phyloP scores from a whole-genome alignment of 2,797 vertebrate genomes.

The Clarias pachynema region DNA sequence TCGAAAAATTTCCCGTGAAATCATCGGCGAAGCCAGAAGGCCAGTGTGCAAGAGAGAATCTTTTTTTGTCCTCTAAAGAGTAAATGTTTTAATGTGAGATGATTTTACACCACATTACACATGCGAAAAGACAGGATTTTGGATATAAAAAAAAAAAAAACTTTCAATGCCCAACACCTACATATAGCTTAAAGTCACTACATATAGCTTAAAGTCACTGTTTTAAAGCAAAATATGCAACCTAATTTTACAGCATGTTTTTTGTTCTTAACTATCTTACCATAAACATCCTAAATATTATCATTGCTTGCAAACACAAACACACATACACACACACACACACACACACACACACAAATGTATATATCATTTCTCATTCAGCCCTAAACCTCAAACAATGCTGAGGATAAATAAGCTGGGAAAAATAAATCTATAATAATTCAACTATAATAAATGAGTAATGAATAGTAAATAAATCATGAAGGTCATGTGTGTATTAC shows the following conservation, averaged over 20 bases:
- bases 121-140: slow-evolving; percentile 27
- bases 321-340: no score
- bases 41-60: not conserved
- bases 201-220: slow-evolving; percentile 3
- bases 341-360: no score
- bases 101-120: slow-evolving; percentile 28
- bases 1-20: slow-evolving; percentile 1
- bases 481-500: not conserved
- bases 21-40: not conserved
- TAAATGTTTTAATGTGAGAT: slow-evolving; percentile 2
- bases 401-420: not conserved
- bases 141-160: slow-evolving; percentile 3
- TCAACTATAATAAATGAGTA: not conserved
- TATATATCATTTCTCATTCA: not conserved
- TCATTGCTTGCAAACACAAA: not conserved
- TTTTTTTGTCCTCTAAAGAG: not conserved
- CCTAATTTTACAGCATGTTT: not conserved
- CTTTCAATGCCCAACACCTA: slow-evolving; percentile 20
- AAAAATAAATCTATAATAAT: not conserved
- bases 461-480: not conserved
- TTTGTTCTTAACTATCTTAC: not conserved
- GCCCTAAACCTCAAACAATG: no score
- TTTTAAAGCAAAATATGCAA: not conserved
- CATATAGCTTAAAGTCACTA: slow-evolving; percentile 1
- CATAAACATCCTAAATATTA: not conserved